Base-by-base conservation (phyloP, 2,113 vertebrate species). In the Actenoides hombroni region DNA sequence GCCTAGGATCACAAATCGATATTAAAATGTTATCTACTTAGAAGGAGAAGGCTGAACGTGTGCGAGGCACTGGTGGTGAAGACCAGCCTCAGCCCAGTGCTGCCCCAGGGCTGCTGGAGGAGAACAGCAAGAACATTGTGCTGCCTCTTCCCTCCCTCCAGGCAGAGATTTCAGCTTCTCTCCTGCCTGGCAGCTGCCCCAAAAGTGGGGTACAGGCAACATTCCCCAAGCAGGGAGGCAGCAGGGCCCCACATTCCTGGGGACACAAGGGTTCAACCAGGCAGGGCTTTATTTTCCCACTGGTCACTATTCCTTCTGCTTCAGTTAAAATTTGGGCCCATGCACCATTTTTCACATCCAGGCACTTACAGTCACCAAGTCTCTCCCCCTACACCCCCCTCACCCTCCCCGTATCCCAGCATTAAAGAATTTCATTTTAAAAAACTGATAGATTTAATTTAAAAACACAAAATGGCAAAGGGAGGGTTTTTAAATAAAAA, bases 401-500 rank as follows among this genome's bases (percentile, higher is more conserved):
- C 40, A 11, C n/a, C 53, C 39, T 18, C 4, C 51, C 10, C 33
- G 2, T 82, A 89, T 88, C 37, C 49, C 61, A 79, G 83, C 85
- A 94, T 91, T 88, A 88, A 84, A 78, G 91, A 94, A 97, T 95
- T 97, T 93, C 92, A 96, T 97, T 95, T 97, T 73, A 69, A 94
- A 95, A 95, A 97, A 97, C 77, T 76, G 90, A 90, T 95, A 96
- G 95, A 96, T 97, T 97, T 97, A 79, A 97, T 97, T 97, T 96
- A 89, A 94, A 97, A 96, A 94, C 88, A 94, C 95, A 96, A 97
- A 97, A 97, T 95, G 83, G 96, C 93, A 95, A 95, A 95, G 68
- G 96, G 88, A 96, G 94, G 96, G 92, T 89, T 90, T 97, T 97
- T 67, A 92, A 96, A 97, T 96, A 92, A 97, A 96, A 97, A 92